Percentiles rank a stretch among this genome's conserved stretches.
These are phyloP conservation scores for Heliocidaris erythrogramma DNA, from an alignment of 35 echinoderm and acorn worm species.

Conservation along the genomic window DNA sequence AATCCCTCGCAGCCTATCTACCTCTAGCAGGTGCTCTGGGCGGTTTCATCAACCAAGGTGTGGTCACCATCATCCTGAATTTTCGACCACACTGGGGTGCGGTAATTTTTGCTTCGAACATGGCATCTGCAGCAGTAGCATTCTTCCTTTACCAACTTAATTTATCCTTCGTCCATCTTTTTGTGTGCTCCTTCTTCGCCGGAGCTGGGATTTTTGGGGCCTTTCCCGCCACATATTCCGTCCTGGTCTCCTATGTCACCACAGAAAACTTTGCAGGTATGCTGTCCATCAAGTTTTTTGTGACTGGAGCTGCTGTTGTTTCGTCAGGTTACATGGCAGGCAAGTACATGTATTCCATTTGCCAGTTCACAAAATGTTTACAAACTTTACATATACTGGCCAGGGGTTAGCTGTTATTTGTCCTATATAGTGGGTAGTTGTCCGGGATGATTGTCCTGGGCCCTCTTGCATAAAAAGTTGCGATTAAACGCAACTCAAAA, in stretches of 20 bases:
- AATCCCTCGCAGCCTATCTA: slow-evolving; percentile 4
- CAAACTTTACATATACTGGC: too few species aligned
- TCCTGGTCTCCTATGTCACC: not conserved
- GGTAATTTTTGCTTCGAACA: not conserved
- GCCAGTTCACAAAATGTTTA: too few species aligned
- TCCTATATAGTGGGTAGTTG: too few species aligned
- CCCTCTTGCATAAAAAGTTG: too few species aligned
- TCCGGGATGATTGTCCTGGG: too few species aligned
- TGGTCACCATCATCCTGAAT: not conserved
- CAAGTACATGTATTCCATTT: not conserved
- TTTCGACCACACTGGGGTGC: not conserved
- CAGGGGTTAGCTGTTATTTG: too few species aligned
- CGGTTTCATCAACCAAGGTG: not conserved
- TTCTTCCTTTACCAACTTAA: not conserved
- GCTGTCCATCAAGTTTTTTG: slow-evolving; percentile 7
- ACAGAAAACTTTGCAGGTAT: not conserved
- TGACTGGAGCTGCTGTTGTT: not conserved
- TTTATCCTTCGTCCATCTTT: not conserved
- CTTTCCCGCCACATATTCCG: not conserved
- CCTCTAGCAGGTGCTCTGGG: not conserved
- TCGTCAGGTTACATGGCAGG: slow-evolving; percentile 13
- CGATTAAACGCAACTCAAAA: too few species aligned
- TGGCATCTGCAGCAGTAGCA: not conserved
- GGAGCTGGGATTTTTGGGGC: not conserved
- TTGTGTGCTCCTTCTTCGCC: slow-evolving; percentile 19